Percentiles rank a stretch among this genome's conserved stretches.
Evolutionary conservation across 2,888 invertebrate species (phyloP).

Genomic region (Macropis europaea): DNA sequence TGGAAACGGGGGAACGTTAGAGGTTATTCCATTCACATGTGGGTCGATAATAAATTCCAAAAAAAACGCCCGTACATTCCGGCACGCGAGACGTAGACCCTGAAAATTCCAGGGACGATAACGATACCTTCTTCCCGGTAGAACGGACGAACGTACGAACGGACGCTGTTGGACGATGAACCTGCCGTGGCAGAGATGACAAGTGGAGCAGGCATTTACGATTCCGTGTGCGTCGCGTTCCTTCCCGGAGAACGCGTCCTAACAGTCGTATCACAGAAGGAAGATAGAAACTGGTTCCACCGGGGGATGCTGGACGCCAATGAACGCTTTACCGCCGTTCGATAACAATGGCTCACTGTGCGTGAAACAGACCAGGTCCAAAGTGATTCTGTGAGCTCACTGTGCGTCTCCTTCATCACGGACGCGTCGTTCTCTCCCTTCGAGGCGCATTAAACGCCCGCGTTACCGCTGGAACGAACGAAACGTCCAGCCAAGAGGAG

Average conservation of each 20-base stretch:
- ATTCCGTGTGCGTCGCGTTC: slow-evolving; percentile 61
- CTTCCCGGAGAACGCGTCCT: slow-evolving; percentile 51
- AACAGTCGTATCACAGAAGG: slow-evolving; percentile 7
- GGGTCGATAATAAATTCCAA: slow-evolving; percentile 38
- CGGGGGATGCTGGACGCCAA: slow-evolving; percentile 49
- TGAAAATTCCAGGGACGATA: slow-evolving; percentile 52
- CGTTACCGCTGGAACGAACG: not conserved
- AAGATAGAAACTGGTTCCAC: slow-evolving; percentile 33
- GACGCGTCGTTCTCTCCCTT: slow-evolving; percentile 24
- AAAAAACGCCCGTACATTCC: slow-evolving; percentile 33
- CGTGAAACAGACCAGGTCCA: slow-evolving; percentile 42
- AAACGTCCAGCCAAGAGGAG: not conserved
- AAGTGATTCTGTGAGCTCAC: slow-evolving; percentile 46
- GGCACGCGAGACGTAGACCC: slow-evolving; percentile 18
- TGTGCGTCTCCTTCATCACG: slow-evolving; percentile 24
- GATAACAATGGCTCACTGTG: slow-evolving; percentile 67
- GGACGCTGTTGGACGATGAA: slow-evolving; percentile 52
- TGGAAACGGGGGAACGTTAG: too few species aligned
- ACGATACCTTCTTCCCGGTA: slow-evolving; percentile 36
- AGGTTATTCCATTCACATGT: slow-evolving; percentile 24
- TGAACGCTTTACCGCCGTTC: slow-evolving; percentile 47
- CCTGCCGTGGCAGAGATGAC: slow-evolving; percentile 57
- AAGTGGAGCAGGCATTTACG: slow-evolving; percentile 65
- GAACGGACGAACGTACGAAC: slow-evolving; percentile 8
- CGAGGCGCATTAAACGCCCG: slow-evolving; percentile 11